Conservation (phyloP, 2,113 vertebrate genomes). For the Neoarius graeffei region DNA sequence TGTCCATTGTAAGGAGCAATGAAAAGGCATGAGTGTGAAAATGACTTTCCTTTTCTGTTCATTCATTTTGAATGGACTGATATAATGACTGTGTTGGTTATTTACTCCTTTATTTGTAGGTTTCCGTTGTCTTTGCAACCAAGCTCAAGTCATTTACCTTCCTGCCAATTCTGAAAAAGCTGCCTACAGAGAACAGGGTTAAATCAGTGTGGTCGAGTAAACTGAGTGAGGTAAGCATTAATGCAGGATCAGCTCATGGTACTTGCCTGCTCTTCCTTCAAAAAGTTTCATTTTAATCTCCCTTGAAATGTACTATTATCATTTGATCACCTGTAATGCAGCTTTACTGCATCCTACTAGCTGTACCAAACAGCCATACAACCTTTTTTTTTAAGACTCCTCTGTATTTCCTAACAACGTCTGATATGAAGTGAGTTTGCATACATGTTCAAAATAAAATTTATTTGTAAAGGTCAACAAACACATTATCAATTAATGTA, state of each 20-base stretch:
- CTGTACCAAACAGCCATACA: too few relatives aligned
- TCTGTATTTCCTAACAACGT: too few relatives aligned
- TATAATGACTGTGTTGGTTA: neutral
- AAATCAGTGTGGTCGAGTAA: constrained; percentile 37
- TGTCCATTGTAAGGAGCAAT: neutral
- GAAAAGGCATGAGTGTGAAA: neutral
- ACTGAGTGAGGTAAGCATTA: constrained; percentile 55
- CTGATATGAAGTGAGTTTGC: too few relatives aligned
- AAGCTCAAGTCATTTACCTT: constrained; percentile 81
- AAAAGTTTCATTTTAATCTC: too few relatives aligned
- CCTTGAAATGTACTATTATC: too few relatives aligned
- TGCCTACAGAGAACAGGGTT: constrained; percentile 77
- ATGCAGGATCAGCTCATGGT: neutral
- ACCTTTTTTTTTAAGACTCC: too few relatives aligned
- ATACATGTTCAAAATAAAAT: too few relatives aligned
- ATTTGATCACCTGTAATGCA: too few relatives aligned
- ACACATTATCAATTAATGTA: too few relatives aligned
- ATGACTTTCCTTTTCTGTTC: neutral
- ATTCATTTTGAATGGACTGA: neutral
- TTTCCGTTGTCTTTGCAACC: constrained; percentile 57
- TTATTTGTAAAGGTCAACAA: too few relatives aligned
- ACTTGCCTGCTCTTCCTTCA: neutral
- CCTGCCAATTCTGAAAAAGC: constrained; percentile 77
- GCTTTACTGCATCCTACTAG: too few relatives aligned
- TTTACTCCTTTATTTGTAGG: constrained; percentile 53